These are phyloP conservation scores for Ophioderma brevispina DNA, from an alignment of 35 echinoderm and acorn worm genomes.

Conservation along the genomic window DNA sequence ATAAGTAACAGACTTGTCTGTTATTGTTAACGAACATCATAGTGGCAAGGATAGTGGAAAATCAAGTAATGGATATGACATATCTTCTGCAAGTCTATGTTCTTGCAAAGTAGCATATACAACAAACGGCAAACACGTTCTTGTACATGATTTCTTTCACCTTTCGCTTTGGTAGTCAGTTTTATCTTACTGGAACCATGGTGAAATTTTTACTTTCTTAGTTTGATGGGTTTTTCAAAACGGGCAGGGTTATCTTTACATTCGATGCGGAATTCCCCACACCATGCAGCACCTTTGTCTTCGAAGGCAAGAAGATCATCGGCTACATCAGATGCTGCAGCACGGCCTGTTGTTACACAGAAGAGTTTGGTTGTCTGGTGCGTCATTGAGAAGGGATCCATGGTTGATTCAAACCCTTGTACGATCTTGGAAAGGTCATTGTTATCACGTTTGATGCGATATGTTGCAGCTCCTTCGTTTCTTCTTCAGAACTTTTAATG, in stretches of 20 bases:
- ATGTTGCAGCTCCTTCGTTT: slow-evolving; percentile 16
- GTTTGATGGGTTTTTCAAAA: slow-evolving; percentile 24
- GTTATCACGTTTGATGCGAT: slow-evolving; percentile 44
- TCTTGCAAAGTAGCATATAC: slow-evolving; percentile 1
- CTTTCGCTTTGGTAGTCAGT: slow-evolving; percentile 3
- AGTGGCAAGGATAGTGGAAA: slow-evolving; percentile 23
- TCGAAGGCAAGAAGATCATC: slow-evolving; percentile 9
- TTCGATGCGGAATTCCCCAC: neutral
- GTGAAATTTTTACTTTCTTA: slow-evolving; percentile 27
- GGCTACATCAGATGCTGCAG: neutral
- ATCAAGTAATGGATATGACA: neutral
- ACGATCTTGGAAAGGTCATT: neutral
- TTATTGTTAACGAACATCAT: slow-evolving; percentile 29
- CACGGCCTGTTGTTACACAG: slow-evolving; percentile 14
- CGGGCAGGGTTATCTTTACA: neutral
- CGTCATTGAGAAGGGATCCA: neutral
- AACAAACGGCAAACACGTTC: slow-evolving; percentile 39
- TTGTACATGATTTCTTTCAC: slow-evolving; percentile 28
- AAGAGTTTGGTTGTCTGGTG: neutral
- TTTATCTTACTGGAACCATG: slow-evolving; percentile 13
- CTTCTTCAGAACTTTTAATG: slow-evolving; percentile 14
- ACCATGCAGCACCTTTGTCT: slow-evolving; percentile 4
- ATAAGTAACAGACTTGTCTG: slow-evolving; percentile 13
- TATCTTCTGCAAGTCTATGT: slow-evolving; percentile 18
- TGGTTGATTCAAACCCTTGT: neutral